These are phyloP conservation scores for Pseudomyrmex sp. DNA, from an alignment of 1,140 invertebrate genomes.

Conservation along the genomic window DNA sequence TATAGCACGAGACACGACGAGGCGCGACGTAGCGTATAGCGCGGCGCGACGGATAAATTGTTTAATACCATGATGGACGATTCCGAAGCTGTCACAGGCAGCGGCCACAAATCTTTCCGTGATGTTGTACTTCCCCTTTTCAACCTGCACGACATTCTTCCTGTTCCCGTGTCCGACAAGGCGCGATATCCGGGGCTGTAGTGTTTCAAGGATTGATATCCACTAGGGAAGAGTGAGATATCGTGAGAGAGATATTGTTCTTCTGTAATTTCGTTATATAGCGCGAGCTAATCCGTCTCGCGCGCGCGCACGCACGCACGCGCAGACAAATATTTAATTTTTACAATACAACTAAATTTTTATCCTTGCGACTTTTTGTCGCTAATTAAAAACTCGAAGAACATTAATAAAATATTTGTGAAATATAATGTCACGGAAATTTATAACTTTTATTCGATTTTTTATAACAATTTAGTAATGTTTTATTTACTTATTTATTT, in stretches of 20 bases:
- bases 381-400: too few species aligned
- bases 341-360: too few species aligned
- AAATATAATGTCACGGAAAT: too few species aligned
- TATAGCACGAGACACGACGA: constrained; percentile 26
- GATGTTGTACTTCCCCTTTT: constrained; percentile 69
- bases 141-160: constrained; percentile 59
- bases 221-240: constrained; percentile 10
- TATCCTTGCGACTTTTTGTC: too few species aligned
- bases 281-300: too few species aligned
- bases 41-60: constrained; percentile 70
- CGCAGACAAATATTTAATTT: too few species aligned
- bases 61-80: constrained; percentile 76
- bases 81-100: constrained; percentile 69
- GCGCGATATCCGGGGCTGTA: constrained; percentile 29
- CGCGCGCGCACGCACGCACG: too few species aligned
- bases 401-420: too few species aligned
- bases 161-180: constrained; percentile 53
- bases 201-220: constrained; percentile 52
- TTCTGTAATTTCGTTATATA: neutral
- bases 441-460: too few species aligned
- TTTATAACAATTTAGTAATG: too few species aligned
- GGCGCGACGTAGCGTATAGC: constrained; percentile 16
- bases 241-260: constrained; percentile 20
- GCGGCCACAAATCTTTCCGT: constrained; percentile 72
- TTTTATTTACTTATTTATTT: too few species aligned